Evolutionary conservation across 35 echinoderm and acorn worm species (phyloP).

Genomic region (Apostichopus californicus): DNA sequence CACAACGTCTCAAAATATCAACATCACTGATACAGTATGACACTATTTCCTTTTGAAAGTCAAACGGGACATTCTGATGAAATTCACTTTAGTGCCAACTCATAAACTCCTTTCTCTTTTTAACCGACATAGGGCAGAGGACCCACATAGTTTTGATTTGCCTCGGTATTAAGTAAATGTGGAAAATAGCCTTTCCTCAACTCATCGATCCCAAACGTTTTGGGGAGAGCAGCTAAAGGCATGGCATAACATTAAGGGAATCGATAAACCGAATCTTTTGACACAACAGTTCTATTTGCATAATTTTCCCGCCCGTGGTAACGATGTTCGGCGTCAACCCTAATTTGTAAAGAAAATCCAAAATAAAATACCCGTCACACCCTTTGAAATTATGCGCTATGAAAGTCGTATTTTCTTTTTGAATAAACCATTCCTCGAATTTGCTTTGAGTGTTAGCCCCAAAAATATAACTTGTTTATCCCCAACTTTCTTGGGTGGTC

Average conservation of each 20-base stretch:
- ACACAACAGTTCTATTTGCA: no score
- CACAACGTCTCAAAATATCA: no score
- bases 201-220: conserved; percentile 40
- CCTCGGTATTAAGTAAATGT: not conserved
- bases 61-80: not conserved
- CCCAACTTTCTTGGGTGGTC: not conserved
- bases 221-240: conserved; percentile 20
- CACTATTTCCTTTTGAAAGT: no score
- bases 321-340: no score
- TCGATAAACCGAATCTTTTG: no score
- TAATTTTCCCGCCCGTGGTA: no score
- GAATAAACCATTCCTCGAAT: conserved; percentile 7
- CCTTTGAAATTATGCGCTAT: conserved; percentile 28
- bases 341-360: no score
- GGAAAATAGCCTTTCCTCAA: conserved; percentile 33
- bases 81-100: no score
- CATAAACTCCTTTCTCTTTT: not conserved
- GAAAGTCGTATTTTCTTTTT: not conserved
- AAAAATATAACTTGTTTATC: conserved; percentile 9
- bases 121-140: not conserved
- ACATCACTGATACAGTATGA: no score
- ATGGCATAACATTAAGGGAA: conserved; percentile 13
- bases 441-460: not conserved
- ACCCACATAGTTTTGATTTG: not conserved
- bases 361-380: not conserved